Evolutionary conservation across 2,113 vertebrate genomes (phyloP).

Genomic region (Melanerpes aurifrons): DNA sequence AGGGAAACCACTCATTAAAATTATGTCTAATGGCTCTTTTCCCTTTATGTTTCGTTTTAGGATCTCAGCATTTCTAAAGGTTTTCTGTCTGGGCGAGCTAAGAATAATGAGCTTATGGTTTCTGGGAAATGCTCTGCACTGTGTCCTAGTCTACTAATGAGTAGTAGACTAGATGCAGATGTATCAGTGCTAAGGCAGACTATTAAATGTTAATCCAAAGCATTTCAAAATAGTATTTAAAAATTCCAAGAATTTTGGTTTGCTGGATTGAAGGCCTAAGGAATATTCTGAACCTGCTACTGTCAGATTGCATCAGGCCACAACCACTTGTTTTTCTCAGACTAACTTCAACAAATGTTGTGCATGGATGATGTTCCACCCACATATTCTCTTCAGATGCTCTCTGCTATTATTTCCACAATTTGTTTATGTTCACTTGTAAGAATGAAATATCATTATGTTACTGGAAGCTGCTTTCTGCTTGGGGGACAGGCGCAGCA

Average conservation of each 20-base stretch:
- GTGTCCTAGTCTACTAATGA: not conserved
- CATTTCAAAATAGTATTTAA: not conserved
- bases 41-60: not conserved
- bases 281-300: not conserved
- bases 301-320: not conserved
- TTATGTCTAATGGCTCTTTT: not conserved
- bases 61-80: not conserved
- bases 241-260: not conserved
- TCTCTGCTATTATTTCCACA: not conserved
- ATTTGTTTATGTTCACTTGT: not conserved
- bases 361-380: not conserved
- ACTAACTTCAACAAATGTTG: not conserved
- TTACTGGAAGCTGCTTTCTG: not conserved
- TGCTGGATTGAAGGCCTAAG: not conserved
- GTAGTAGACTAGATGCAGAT: not conserved
- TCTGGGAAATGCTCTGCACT: not conserved
- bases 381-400: not conserved
- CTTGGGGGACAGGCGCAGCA: not conserved
- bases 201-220: not conserved
- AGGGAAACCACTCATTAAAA: not conserved
- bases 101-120: not conserved
- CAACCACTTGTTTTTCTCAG: not conserved
- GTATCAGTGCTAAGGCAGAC: not conserved
- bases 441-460: conserved; percentile 4
- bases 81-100: not conserved